A percentile compares a stretch with the other conserved stretches of the same genome.
Conservation (phyloP, 64 coral and sea anemone species). For the Montipora capricornis region DNA sequence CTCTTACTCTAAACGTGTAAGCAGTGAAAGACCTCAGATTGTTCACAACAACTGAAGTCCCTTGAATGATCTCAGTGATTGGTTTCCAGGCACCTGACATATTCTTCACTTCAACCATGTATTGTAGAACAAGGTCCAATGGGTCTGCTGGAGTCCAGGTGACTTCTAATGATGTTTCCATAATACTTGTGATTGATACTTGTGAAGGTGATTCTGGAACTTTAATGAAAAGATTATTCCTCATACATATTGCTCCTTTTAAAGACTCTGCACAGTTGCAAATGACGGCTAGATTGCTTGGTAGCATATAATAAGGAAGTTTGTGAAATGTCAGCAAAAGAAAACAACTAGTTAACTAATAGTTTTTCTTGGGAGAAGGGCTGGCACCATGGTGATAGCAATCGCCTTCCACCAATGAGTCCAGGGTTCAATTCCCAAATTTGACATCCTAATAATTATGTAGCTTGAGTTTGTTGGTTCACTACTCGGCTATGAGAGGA, state of each 20-base stretch:
- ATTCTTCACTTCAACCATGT: constrained; percentile 38
- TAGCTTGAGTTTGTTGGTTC: too few relatives aligned
- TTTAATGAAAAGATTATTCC: constrained; percentile 13
- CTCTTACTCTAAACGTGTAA: constrained; percentile 71
- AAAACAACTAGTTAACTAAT: too few relatives aligned
- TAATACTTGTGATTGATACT: background rate
- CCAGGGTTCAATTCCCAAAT: too few relatives aligned
- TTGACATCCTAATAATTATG: too few relatives aligned
- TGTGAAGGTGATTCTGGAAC: constrained; percentile 35
- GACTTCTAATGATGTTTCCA: constrained; percentile 46
- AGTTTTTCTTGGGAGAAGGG: too few relatives aligned
- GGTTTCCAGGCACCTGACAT: constrained; percentile 36
- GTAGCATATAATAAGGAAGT: too few relatives aligned
- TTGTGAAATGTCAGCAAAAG: too few relatives aligned
- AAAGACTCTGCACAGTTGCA: background rate
- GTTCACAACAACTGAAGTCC: constrained; percentile 21
- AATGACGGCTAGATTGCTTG: too few relatives aligned
- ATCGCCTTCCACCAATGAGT: too few relatives aligned
- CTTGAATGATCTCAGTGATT: constrained; percentile 47
- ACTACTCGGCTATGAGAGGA: too few relatives aligned
- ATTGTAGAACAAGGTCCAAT: constrained; percentile 46
- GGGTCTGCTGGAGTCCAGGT: constrained; percentile 33
- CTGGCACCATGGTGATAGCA: too few relatives aligned
- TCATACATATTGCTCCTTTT: background rate
- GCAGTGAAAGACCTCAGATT: constrained; percentile 64